Evolutionary conservation across 2,797 vertebrate species (phyloP).

Genomic region (Trematomus bernacchii): DNA sequence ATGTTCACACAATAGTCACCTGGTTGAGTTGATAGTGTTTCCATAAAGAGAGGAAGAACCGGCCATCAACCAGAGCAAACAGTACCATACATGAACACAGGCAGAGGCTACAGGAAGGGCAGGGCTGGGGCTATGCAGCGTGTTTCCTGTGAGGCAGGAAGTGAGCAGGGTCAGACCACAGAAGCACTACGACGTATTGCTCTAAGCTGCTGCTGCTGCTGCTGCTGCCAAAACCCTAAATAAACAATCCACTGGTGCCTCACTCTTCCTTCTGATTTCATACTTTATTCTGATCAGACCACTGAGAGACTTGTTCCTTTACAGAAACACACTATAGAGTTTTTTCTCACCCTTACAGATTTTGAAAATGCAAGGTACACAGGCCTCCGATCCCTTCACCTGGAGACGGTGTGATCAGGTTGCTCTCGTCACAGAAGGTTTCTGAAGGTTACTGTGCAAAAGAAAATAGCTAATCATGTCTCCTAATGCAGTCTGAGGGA

Average conservation of each 20-base stretch:
- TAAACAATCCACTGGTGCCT: constrained; percentile 55
- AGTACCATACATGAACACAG: constrained; percentile 27
- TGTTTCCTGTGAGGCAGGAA: constrained; percentile 85
- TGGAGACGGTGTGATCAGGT: constrained; percentile 2
- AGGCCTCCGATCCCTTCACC: not conserved
- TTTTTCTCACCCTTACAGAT: not conserved
- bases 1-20: not conserved
- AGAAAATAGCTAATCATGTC: constrained; percentile 18
- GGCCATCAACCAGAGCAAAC: not conserved
- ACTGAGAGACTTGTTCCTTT: not conserved
- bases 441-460: constrained; percentile 16
- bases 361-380: not conserved
- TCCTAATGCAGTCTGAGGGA: constrained; percentile 18
- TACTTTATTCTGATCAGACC: constrained; percentile 29
- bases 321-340: not conserved
- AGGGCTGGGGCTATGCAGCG: constrained; percentile 59
- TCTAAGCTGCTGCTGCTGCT: constrained; percentile 55
- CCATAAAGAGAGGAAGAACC: constrained; percentile 18
- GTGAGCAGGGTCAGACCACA: constrained; percentile 72
- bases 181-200: constrained; percentile 67
- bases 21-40: not conserved
- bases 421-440: not conserved
- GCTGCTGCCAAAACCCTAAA: constrained; percentile 60
- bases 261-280: constrained; percentile 38
- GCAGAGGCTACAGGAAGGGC: constrained; percentile 78